These are phyloP conservation scores for Himalopsyche japonica DNA, from an alignment of 2,888 invertebrate genomes.

Conservation along the genomic window DNA sequence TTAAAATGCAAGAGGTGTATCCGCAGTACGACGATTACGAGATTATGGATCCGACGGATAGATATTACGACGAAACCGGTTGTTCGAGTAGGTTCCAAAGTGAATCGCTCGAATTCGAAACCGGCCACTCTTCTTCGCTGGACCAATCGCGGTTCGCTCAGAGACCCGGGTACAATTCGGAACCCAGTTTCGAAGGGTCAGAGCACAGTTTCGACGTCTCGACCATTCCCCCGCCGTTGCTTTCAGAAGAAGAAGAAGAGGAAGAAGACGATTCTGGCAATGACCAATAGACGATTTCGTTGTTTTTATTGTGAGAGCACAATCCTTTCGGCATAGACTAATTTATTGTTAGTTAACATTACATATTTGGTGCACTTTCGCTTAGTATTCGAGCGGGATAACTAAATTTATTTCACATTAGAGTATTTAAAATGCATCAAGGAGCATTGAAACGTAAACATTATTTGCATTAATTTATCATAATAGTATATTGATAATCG, in stretches of 20 bases:
- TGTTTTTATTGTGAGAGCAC: not conserved
- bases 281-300: conserved; percentile 18
- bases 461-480: not conserved
- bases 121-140: conserved; percentile 49
- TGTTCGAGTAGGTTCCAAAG: conserved; percentile 17
- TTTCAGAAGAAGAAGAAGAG: conserved; percentile 73
- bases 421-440: not conserved
- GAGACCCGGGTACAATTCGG: conserved; percentile 47
- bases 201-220: conserved; percentile 76
- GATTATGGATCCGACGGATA: conserved; percentile 41
- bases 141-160: conserved; percentile 42
- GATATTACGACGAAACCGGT: conserved; percentile 46
- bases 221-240: conserved; percentile 75
- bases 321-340: not conserved
- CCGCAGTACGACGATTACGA: conserved; percentile 53
- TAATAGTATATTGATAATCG: not conserved
- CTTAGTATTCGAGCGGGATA: not conserved
- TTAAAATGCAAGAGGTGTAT: conserved; percentile 57
- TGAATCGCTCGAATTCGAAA: conserved; percentile 48
- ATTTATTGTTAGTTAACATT: not conserved
- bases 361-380: not conserved
- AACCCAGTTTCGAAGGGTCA: conserved; percentile 68
- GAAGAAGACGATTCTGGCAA: conserved; percentile 40
- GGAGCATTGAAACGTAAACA: not conserved
- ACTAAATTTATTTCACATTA: not conserved